Evolutionary conservation across 1,140 invertebrate genomes (phyloP).

Genomic region (Diabrotica undecimpunctata): DNA sequence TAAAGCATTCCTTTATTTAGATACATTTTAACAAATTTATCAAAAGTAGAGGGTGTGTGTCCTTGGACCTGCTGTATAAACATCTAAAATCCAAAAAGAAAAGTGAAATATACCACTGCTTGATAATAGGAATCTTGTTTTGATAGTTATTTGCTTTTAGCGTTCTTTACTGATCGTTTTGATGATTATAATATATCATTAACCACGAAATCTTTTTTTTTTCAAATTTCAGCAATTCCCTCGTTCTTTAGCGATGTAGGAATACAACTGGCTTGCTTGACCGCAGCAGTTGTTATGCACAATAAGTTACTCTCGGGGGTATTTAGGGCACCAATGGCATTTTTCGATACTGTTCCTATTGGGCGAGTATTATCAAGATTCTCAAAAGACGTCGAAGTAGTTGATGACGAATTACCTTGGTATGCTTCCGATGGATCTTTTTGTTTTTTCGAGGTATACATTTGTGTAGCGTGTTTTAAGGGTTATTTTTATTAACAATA

Average conservation of each 20-base stretch:
- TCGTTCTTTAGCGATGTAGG: conserved; percentile 62
- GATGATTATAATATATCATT: too few relatives aligned
- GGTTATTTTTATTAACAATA: conserved; percentile 4
- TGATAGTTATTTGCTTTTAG: too few relatives aligned
- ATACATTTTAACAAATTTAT: too few relatives aligned
- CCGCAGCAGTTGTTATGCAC: conserved; percentile 74
- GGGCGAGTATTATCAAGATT: conserved; percentile 85
- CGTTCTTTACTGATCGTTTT: too few relatives aligned
- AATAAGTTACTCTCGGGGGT: conserved; percentile 69
- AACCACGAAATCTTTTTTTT: too few relatives aligned
- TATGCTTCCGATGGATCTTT: conserved; percentile 69
- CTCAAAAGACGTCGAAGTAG: conserved; percentile 68
- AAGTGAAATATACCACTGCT: too few relatives aligned
- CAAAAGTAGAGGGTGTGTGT: too few relatives aligned
- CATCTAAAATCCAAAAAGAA: too few relatives aligned
- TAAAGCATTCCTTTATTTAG: too few relatives aligned
- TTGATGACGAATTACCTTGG: conserved; percentile 70
- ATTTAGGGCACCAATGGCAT: conserved; percentile 70
- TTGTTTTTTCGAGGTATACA: conserved; percentile 74
- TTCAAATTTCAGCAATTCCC: conserved; percentile 10
- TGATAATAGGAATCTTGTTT: too few relatives aligned
- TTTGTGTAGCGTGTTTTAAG: conserved; percentile 39
- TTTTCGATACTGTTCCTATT: conserved; percentile 85
- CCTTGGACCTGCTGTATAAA: too few relatives aligned
- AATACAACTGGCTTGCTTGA: conserved; percentile 43